Evolutionary conservation across 2,113 vertebrate genomes (phyloP).

Genomic region (Scomber colias): DNA sequence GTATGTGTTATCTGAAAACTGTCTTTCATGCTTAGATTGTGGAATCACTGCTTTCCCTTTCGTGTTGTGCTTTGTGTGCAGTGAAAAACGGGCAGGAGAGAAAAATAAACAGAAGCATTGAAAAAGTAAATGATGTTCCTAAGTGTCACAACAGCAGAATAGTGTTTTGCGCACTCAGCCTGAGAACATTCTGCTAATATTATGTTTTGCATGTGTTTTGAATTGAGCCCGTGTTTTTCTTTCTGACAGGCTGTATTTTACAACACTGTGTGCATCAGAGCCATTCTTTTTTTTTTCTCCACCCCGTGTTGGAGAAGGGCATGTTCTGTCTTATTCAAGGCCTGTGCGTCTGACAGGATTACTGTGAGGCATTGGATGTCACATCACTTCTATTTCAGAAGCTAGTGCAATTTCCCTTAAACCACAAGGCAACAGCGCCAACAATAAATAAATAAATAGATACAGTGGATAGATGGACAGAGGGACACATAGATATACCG

Average conservation of each 20-base stretch:
- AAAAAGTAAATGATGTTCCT: conserved; percentile 2
- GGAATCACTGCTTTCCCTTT: neutral
- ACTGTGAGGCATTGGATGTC: conserved; percentile 89
- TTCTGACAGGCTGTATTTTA: conserved; percentile 41
- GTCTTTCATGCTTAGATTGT: neutral
- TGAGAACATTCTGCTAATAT: conserved; percentile 40
- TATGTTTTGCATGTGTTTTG: conserved; percentile 39
- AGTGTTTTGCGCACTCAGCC: neutral
- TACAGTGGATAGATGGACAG: conserved; percentile 57
- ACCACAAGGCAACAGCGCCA: conserved; percentile 88
- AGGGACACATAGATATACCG: conserved; percentile 54
- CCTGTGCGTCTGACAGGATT: conserved; percentile 86
- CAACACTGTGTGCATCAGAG: conserved; percentile 48
- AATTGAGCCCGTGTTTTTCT: conserved; percentile 33
- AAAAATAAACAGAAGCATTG: conserved; percentile 3
- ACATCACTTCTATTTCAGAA: conserved; percentile 92
- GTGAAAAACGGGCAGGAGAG: neutral
- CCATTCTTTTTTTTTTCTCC: neutral
- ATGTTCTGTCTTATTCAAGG: conserved; percentile 84
- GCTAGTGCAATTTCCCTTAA: conserved; percentile 90
- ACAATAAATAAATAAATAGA: conserved; percentile 78
- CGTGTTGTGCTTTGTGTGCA: neutral
- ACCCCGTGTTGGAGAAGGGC: conserved; percentile 43
- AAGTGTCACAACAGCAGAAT: neutral
- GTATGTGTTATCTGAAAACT: neutral